These are phyloP conservation scores for Brachionus koreanus DNA, from an alignment of 1,140 invertebrate species.

Conservation along the genomic window DNA sequence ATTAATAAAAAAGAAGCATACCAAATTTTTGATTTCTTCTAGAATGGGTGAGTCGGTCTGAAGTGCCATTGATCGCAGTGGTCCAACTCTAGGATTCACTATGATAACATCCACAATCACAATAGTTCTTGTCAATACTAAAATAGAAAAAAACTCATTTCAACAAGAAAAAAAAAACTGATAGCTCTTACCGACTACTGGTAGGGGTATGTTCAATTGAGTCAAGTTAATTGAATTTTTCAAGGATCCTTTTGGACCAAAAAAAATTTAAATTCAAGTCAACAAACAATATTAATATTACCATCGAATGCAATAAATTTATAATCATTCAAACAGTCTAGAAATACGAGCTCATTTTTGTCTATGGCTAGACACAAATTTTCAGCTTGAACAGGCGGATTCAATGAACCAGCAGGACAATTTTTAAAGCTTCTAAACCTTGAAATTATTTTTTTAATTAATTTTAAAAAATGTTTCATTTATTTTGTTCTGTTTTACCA, in stretches of 20 bases:
- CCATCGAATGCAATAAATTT: background rate
- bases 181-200: background rate
- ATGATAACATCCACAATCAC: no score
- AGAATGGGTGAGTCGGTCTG: no score
- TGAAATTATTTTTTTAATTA: background rate
- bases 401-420: background rate
- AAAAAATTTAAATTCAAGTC: background rate
- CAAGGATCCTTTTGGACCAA: background rate
- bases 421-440: background rate
- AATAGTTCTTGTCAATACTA: no score
- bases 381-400: background rate
- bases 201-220: background rate
- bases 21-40: no score
- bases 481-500: background rate
- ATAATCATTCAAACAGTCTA: background rate
- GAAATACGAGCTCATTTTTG: background rate
- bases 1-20: no score
- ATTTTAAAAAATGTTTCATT: no score
- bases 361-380: background rate
- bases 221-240: background rate
- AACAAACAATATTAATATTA: background rate
- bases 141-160: no score
- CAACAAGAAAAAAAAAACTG: background rate
- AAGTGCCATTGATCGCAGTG: no score
- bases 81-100: no score